phyloP scores from a whole-genome alignment of 2,888 invertebrate genomes.

The Esperia sulphurella region DNA sequence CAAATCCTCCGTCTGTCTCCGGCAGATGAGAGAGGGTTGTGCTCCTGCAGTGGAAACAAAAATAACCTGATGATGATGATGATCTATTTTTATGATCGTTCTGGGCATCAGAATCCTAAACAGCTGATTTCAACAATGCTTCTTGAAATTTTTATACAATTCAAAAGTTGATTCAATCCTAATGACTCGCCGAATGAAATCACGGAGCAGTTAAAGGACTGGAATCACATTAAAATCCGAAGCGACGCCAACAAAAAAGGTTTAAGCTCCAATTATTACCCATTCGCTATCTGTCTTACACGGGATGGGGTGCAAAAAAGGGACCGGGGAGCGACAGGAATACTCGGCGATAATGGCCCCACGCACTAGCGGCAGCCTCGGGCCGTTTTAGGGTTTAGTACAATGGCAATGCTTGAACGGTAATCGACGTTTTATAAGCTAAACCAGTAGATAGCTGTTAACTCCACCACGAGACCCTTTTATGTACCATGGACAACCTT shows the following conservation, averaged over 20 bases:
- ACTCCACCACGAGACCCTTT: constrained; percentile 39
- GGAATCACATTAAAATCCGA: constrained; percentile 53
- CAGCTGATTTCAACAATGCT: neutral
- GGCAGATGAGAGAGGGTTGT: too few species aligned
- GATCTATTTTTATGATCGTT: too few species aligned
- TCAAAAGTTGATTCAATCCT: constrained; percentile 36
- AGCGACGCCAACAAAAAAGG: constrained; percentile 55
- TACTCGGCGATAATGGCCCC: constrained; percentile 6
- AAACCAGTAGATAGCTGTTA: constrained; percentile 45
- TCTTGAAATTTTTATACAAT: constrained; percentile 18
- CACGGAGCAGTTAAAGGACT: constrained; percentile 34
- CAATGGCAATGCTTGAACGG: constrained; percentile 53
- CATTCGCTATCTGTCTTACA: constrained; percentile 69
- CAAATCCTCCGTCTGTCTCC: too few species aligned
- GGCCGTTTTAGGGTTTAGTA: constrained; percentile 56
- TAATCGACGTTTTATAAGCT: constrained; percentile 59
- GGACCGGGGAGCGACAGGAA: neutral
- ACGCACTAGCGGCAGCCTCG: constrained; percentile 47
- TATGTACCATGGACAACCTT: constrained; percentile 41
- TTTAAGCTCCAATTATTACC: constrained; percentile 68
- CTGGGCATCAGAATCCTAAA: neutral
- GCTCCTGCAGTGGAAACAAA: too few species aligned
- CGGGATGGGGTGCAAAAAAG: constrained; percentile 34
- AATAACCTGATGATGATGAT: too few species aligned
- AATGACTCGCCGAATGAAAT: constrained; percentile 56